Conservation (phyloP, 92 coral and sea anemone species). For the Epizoanthus stellaris region DNA sequence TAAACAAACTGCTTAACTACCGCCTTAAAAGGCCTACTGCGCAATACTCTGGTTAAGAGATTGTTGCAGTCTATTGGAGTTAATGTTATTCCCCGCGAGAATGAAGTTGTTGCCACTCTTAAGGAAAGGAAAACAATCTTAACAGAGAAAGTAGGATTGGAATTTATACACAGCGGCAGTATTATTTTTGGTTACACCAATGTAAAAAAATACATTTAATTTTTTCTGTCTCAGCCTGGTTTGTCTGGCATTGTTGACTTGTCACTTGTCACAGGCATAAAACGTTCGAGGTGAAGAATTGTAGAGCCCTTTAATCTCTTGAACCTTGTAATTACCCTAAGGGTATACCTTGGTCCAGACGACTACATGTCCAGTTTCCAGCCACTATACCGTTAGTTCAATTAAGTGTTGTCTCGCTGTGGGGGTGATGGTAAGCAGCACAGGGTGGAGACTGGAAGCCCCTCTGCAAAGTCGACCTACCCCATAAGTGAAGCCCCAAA, state of each 20-base stretch:
- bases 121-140: slow-evolving; percentile 32
- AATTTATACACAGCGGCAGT: slow-evolving; percentile 16
- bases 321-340: neutral
- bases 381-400: neutral
- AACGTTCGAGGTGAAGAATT: neutral
- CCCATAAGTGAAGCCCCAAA: too few species aligned
- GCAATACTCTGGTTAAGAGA: slow-evolving; percentile 33
- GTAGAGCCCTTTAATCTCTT: slow-evolving; percentile 12
- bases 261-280: slow-evolving; percentile 25
- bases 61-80: slow-evolving; percentile 24
- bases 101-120: slow-evolving; percentile 13
- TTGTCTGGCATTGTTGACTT: neutral
- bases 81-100: slow-evolving; percentile 49
- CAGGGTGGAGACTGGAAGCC: too few species aligned
- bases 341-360: slow-evolving; percentile 29
- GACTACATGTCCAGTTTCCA: slow-evolving; percentile 35
- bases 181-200: slow-evolving; percentile 1
- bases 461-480: too few species aligned
- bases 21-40: neutral
- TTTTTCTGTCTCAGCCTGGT: slow-evolving; percentile 9
- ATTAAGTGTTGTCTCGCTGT: too few species aligned
- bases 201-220: slow-evolving; percentile 2
- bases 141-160: slow-evolving; percentile 1
- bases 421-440: too few species aligned
- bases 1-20: too few species aligned